phyloP scores from a whole-genome alignment of 2,113 vertebrate genomes.

The Ptyas mucosa region DNA sequence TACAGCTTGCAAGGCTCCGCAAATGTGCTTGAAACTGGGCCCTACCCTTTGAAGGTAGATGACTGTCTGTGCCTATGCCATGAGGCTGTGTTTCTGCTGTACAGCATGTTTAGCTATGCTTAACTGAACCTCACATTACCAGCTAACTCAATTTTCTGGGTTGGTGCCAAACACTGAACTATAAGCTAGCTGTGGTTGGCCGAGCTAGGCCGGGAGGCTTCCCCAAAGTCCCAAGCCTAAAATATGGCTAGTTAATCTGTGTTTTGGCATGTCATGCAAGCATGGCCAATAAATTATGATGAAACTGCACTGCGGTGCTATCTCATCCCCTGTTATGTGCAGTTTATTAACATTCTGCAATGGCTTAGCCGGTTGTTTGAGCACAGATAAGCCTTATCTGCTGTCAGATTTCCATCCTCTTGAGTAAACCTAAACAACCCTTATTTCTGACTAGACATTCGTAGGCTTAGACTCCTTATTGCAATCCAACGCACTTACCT shows the following conservation, averaged over 20 bases:
- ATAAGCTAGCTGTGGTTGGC: background rate
- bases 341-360: background rate
- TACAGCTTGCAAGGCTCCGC: background rate
- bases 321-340: background rate
- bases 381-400: background rate
- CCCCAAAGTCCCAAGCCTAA: background rate
- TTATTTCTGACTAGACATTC: background rate
- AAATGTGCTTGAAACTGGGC: background rate
- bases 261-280: background rate
- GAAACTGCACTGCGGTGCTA: background rate
- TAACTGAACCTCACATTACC: background rate
- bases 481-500: background rate
- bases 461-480: background rate
- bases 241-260: background rate
- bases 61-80: background rate
- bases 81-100: background rate
- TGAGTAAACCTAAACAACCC: background rate
- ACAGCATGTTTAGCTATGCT: background rate
- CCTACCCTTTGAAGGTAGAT: background rate
- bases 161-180: background rate
- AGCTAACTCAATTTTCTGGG: background rate
- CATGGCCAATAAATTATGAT: background rate
- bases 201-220: background rate
- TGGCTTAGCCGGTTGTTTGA: background rate
- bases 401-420: background rate